phyloP scores from a whole-genome alignment of 2,113 vertebrate species.

The Pituophis catenifer region DNA sequence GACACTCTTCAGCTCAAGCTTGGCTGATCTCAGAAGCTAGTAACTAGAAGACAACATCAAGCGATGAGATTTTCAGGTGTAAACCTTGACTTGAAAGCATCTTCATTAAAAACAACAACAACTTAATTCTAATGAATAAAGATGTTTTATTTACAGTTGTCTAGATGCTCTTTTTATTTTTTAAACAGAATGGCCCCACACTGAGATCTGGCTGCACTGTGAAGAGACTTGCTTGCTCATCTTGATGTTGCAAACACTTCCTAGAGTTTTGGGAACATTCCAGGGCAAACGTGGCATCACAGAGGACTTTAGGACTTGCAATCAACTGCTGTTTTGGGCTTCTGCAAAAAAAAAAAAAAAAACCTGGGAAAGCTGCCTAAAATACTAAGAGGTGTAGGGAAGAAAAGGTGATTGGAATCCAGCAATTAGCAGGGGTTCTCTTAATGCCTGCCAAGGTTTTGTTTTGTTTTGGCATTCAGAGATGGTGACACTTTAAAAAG shows the following conservation, averaged over 20 bases:
- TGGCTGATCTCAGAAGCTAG: neutral
- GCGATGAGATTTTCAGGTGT: neutral
- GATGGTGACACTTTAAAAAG: neutral
- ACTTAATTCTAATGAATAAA: slow-evolving; percentile 7
- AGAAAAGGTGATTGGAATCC: neutral
- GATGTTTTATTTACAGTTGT: slow-evolving; percentile 14
- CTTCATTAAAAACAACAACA: neutral
- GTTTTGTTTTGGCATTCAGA: neutral
- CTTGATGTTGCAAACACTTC: neutral
- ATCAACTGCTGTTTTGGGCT: neutral
- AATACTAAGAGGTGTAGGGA: neutral
- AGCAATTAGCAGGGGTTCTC: neutral
- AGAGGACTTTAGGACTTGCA: neutral
- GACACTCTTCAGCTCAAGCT: neutral
- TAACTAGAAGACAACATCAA: neutral
- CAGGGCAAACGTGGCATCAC: neutral
- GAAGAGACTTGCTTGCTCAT: neutral
- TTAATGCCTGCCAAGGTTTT: neutral
- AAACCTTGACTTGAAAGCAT: neutral
- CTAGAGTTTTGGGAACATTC: neutral
- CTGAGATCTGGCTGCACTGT: neutral
- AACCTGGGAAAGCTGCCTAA: neutral
- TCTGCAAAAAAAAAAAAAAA: neutral
- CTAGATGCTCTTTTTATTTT: slow-evolving; percentile 28
- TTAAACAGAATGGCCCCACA: slow-evolving; percentile 11